Base-by-base conservation (phyloP, 2,797 vertebrate species). In the Champsocephalus gunnari region DNA sequence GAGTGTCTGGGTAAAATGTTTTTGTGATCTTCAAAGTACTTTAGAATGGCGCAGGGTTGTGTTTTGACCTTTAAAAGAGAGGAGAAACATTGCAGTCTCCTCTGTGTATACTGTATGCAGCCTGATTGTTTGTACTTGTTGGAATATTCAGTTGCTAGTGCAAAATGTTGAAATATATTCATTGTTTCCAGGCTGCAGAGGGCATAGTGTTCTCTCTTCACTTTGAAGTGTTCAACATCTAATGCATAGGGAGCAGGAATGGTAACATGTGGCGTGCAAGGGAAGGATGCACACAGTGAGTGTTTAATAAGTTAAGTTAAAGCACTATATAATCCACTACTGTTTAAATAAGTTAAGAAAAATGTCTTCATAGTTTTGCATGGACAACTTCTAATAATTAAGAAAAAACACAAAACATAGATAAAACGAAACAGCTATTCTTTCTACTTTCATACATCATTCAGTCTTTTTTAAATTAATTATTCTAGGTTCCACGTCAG, bases 161-260 rank as follows among this genome's bases (percentile, higher is more conserved):
- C 68, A 73, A 77, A 87, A 82, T 80, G 64, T 51, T 61, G 77
- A 14, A 76, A 71, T 81, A 62, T 75, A 79, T 80, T 84, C 75
- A 54, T 56, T 66, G 54, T 73, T 66, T 82, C 72, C 71, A 66
- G 67, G 70, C 54, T 74, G 72, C 64, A 73, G 73, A 80, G 60
- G 71, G 70, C 24, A 73, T 81, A 72, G 63, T 83, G 73, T 81
- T 91, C 80, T 69, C 78, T 79, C 59, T 83, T 71, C 75, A 88
- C 80, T 91, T 87, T 80, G 77, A 88, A 88, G 87, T 87, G 74
- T 89, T 92, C 70, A 89, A 82, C 88, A 88, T 86, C 77, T 90
- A 88, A 91, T 93, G 81, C 68, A 89, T 58, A 70, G 68, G 48
- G 65, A 89, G 73, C 75, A 80, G 55, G 60, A 53, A 66, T 44